Conservation (phyloP, 2,113 vertebrate species). For the Nipponia nippon region DNA sequence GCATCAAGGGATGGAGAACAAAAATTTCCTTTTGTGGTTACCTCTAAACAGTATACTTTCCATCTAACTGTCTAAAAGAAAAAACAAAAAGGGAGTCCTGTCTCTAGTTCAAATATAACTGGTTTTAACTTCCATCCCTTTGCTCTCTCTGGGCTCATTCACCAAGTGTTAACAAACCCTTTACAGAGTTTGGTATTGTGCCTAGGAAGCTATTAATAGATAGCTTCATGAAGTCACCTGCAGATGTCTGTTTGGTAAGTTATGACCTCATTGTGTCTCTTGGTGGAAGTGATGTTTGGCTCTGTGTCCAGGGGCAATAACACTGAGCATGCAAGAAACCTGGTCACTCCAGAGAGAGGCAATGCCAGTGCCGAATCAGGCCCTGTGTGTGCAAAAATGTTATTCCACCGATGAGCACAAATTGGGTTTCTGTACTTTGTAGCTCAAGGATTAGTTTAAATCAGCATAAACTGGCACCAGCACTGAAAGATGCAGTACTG, state of each 20-base stretch:
- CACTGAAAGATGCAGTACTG: not conserved
- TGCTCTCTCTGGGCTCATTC: not conserved
- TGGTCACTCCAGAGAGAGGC: not conserved
- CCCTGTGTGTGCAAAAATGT: not conserved
- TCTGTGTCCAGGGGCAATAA: not conserved
- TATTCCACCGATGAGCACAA: not conserved
- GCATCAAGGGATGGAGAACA: not conserved
- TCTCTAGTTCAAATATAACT: not conserved
- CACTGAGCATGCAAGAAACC: rapidly evolving
- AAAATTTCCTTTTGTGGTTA: not conserved
- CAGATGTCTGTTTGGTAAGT: not conserved
- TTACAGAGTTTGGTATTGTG: not conserved
- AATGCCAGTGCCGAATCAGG: rapidly evolving
- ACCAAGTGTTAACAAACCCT: not conserved
- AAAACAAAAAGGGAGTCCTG: not conserved
- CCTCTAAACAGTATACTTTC: not conserved
- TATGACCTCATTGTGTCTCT: not conserved
- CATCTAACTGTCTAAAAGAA: not conserved
- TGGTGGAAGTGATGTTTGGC: not conserved
- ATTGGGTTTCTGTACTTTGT: not conserved
- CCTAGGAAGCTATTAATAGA: not conserved
- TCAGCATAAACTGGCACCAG: not conserved
- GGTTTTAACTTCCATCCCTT: not conserved
- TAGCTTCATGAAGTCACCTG: not conserved
- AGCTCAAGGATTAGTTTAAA: not conserved